These are phyloP conservation scores for Drosophila teissieri DNA, from an alignment of 1,140 invertebrate genomes.

Conservation along the genomic window DNA sequence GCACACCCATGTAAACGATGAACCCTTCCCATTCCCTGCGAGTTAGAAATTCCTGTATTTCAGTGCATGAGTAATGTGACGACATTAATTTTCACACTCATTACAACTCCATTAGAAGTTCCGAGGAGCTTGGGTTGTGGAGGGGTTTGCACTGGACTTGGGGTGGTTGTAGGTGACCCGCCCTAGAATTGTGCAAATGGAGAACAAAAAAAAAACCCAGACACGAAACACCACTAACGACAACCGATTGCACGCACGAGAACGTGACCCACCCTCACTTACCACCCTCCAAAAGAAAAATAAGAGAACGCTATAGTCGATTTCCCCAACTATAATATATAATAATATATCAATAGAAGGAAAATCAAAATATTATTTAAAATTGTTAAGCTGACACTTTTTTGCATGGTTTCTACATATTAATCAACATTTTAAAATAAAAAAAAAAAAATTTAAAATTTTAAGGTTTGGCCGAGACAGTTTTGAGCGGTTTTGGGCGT, in stretches of 20 bases:
- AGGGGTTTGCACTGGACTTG: neutral
- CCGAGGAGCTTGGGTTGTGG: neutral
- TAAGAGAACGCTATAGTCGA: too few species aligned
- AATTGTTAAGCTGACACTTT: too few species aligned
- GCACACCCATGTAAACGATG: slow-evolving; percentile 14
- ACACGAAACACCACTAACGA: slow-evolving; percentile 50
- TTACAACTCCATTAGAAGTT: slow-evolving; percentile 78
- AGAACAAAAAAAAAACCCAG: slow-evolving; percentile 32
- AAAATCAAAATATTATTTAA: too few species aligned
- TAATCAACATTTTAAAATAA: too few species aligned
- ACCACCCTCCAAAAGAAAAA: neutral
- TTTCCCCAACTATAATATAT: too few species aligned
- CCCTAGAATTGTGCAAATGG: slow-evolving; percentile 25
- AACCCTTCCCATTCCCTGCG: slow-evolving; percentile 8
- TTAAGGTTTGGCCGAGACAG: too few species aligned
- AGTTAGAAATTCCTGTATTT: slow-evolving; percentile 38
- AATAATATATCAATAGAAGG: too few species aligned
- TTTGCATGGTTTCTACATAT: too few species aligned
- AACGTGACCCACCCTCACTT: slow-evolving; percentile 18
- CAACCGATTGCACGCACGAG: slow-evolving; percentile 67
- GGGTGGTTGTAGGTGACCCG: slow-evolving; percentile 2
- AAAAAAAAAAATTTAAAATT: too few species aligned
- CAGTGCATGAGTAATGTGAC: slow-evolving; percentile 82
- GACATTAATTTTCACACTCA: slow-evolving; percentile 83
- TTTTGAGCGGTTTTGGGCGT: too few species aligned